Evolutionary conservation across 2,797 vertebrate species (phyloP).

Genomic region (Remorina albescens): DNA sequence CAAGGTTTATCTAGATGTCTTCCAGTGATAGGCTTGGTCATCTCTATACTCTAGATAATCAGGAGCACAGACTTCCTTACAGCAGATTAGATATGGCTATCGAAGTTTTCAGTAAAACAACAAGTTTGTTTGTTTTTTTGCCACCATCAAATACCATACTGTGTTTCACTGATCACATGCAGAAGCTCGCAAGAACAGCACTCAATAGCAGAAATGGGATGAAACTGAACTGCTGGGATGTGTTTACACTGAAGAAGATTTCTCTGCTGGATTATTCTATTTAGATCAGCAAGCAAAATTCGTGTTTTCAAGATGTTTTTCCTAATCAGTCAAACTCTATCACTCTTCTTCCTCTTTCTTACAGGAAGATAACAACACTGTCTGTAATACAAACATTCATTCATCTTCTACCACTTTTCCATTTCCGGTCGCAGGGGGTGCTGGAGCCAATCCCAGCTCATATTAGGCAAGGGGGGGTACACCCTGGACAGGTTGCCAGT

Average conservation of each 20-base stretch:
- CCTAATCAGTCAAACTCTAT: too few species aligned
- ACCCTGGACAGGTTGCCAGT: too few species aligned
- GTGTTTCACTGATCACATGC: not conserved
- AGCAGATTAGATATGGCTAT: conserved; percentile 1
- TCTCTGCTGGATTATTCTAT: not conserved
- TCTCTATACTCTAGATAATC: conserved; percentile 37
- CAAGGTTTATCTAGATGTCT: conserved; percentile 32
- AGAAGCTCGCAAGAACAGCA: not conserved
- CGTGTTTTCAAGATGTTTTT: not conserved
- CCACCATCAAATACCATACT: not conserved
- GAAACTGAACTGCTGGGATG: not conserved
- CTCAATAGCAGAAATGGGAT: too few species aligned
- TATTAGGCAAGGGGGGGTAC: too few species aligned
- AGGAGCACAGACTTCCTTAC: not conserved
- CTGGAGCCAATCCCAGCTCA: too few species aligned
- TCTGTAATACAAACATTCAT: too few species aligned
- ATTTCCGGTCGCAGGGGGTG: too few species aligned
- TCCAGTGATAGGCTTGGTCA: conserved; percentile 17
- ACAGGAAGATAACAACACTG: not conserved
- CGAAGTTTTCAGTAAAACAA: not conserved
- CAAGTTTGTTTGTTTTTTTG: not conserved
- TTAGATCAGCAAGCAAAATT: not conserved
- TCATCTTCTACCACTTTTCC: too few species aligned
- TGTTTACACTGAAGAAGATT: not conserved
- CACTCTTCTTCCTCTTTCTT: too few species aligned